phyloP scores from a whole-genome alignment of 2,797 vertebrate species.

The Ceryle rudis region DNA sequence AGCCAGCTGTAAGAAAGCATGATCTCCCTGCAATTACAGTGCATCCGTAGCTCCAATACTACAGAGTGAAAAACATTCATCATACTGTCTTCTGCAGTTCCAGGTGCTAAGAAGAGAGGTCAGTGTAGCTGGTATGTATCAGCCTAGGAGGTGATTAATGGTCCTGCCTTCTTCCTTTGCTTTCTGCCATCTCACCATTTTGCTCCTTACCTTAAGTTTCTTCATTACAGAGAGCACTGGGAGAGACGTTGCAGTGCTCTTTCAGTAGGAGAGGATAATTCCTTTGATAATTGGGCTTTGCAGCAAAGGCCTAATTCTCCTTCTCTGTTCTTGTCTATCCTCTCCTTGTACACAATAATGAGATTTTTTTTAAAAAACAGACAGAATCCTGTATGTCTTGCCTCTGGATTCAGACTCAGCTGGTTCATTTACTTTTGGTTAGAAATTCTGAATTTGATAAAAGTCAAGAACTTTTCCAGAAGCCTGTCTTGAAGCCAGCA shows the following conservation, averaged over 20 bases:
- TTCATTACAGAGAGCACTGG: neutral
- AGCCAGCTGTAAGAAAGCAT: neutral
- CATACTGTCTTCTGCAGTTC: constrained; percentile 34
- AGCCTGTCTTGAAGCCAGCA: neutral
- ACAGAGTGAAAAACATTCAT: constrained; percentile 20
- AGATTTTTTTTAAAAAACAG: accelerated
- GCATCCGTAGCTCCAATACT: neutral
- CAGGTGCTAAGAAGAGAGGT: constrained; percentile 48
- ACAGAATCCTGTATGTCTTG: neutral
- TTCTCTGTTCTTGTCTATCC: neutral
- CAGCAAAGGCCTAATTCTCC: neutral
- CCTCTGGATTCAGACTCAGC: neutral
- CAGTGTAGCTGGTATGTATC: neutral
- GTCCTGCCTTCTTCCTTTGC: neutral
- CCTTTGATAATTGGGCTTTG: neutral
- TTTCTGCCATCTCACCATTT: constrained; percentile 28
- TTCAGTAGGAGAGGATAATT: neutral
- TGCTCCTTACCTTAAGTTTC: neutral
- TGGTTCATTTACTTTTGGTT: neutral
- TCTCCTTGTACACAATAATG: neutral
- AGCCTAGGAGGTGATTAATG: constrained; percentile 18
- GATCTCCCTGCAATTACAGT: constrained; percentile 11
- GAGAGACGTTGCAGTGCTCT: neutral
- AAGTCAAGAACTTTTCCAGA: neutral
- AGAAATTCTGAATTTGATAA: neutral